Base-by-base conservation (phyloP, 2,888 invertebrate species). In the Lasioglossum calceatum region DNA sequence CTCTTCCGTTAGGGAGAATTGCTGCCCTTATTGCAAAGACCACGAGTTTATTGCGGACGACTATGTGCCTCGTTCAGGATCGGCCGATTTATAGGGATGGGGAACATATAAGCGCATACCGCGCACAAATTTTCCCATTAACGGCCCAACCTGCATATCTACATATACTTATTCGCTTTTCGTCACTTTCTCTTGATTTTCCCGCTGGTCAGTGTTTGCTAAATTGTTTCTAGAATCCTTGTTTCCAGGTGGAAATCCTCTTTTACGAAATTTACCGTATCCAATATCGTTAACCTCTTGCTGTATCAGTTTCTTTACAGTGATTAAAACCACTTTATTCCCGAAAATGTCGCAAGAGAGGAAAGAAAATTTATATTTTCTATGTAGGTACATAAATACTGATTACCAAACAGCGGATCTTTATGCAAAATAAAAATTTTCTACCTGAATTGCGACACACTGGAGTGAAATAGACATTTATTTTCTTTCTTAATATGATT, bases 31-130 rank as follows among this genome's bases (percentile, higher is more conserved):
- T 92, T 92, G 91, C 91, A 87, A 89, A 86, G 89, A 89, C 91
- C 90, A 90, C 86, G 90, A 92, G 93, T 93, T 93, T 93, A 93
- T 92, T 92, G 93, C 92, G 82, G 87, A 86, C 87, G 80, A 89
- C 84, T 80, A 77, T 72, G 78, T 72, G 77, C 79, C 85, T 82
- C 86, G 84, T 87, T 84, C 86, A 76, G 73, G 75, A 64, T 79
- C 54, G 75, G 79, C 78, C 90, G 88, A 91, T 90, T 91, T 90
- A 89, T 89, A 64, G 16, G 64, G 58, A n/a, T 58, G 58, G 58
- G 81, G 79, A 77, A 81, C 82, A 74, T 74, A 85, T 85, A 79
- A 87, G 75, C 86, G 74, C 86, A 76, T 84, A 88, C 86, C 81
- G 27, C 83, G 70, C 76, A 83, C 87, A 82, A 91, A 91, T 87